These are phyloP conservation scores for Xestia sexstrigata DNA, from an alignment of 2,888 invertebrate genomes.

Conservation along the genomic window DNA sequence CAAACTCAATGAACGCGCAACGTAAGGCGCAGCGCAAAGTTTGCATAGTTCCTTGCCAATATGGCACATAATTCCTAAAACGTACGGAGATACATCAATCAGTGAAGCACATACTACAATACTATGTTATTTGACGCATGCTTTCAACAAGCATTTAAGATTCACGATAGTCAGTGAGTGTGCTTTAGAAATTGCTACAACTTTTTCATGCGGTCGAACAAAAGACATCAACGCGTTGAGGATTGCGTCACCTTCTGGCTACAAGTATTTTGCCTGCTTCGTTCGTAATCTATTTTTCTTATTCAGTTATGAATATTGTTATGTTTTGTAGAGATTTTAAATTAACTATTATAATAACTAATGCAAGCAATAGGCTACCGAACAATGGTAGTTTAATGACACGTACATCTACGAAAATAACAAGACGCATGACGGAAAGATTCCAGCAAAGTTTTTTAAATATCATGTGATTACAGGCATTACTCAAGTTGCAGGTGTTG, in stretches of 20 bases:
- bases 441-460: not conserved
- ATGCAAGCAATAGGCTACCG: not conserved
- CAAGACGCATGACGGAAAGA: not conserved
- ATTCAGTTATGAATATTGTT: not conserved
- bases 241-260: constrained; percentile 14
- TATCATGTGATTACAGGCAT: not conserved
- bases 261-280: constrained; percentile 8
- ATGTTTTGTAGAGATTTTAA: not conserved
- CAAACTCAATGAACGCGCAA: constrained; percentile 27
- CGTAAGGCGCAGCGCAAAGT: constrained; percentile 14
- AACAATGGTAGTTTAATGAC: not conserved
- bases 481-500: no score
- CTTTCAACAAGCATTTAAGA: constrained; percentile 35
- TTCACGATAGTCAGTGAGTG: constrained; percentile 11
- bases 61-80: constrained; percentile 16
- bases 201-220: constrained; percentile 52
- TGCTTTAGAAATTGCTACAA: constrained; percentile 21
- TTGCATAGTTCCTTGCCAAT: constrained; percentile 42
- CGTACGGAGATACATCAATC: constrained; percentile 10
- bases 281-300: constrained; percentile 15
- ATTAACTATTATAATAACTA: not conserved
- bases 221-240: constrained; percentile 75
- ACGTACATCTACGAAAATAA: no score
- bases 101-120: constrained; percentile 19
- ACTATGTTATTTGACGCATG: constrained; percentile 15